Evolutionary conservation across 2,888 invertebrate species (phyloP).

Genomic region (Hydriomena furcata): DNA sequence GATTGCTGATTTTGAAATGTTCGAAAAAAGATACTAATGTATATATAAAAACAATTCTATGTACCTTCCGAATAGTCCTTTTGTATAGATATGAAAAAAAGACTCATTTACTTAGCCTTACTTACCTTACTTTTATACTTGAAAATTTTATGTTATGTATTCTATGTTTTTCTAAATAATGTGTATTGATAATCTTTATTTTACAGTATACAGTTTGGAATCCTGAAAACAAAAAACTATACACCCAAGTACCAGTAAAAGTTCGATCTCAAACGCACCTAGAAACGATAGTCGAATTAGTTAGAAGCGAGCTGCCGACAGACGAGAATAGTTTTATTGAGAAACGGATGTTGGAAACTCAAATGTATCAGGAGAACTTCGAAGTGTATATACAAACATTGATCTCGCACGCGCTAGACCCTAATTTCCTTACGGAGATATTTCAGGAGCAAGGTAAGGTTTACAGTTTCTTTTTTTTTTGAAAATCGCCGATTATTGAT

Average conservation of each 20-base stretch:
- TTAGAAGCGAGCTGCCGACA: slow-evolving; percentile 87
- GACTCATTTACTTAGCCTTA: too few species aligned
- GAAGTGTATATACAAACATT: slow-evolving; percentile 96
- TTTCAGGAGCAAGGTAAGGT: slow-evolving; percentile 92
- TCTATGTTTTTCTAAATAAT: slow-evolving; percentile 20
- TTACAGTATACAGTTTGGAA: slow-evolving; percentile 93
- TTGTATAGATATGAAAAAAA: too few species aligned
- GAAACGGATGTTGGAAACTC: slow-evolving; percentile 89
- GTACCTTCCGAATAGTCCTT: too few species aligned
- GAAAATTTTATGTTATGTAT: too few species aligned
- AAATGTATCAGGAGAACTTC: slow-evolving; percentile 92
- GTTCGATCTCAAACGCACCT: slow-evolving; percentile 89
- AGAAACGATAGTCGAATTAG: slow-evolving; percentile 91
- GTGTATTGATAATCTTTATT: slow-evolving; percentile 9
- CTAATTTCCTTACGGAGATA: slow-evolving; percentile 94
- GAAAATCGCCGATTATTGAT: too few species aligned
- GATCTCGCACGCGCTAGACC: slow-evolving; percentile 94
- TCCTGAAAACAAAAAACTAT: slow-evolving; percentile 90
- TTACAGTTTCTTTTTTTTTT: too few species aligned
- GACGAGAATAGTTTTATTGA: slow-evolving; percentile 89
- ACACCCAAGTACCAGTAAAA: slow-evolving; percentile 90
- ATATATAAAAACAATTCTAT: too few species aligned
- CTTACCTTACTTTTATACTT: too few species aligned
- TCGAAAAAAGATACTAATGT: too few species aligned
- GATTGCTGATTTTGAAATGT: too few species aligned